Conservation (phyloP, 2,888 invertebrate genomes). For the Cryptosula pallasiana region DNA sequence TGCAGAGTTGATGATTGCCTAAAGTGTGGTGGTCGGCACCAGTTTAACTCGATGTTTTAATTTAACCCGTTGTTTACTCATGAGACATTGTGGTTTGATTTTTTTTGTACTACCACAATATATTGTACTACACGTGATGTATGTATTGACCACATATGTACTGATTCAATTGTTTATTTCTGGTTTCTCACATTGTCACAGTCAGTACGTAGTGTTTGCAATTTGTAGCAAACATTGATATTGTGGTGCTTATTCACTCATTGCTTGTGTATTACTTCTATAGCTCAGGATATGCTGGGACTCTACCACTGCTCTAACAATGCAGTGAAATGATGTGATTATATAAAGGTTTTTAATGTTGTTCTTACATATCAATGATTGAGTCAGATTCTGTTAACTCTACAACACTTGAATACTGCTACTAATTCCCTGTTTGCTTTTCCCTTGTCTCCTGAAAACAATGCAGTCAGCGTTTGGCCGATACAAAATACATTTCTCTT, state of each 20-base stretch:
- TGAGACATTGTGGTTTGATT: not conserved
- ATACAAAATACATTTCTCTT: not conserved
- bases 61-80: not conserved
- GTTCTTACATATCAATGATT: slow-evolving; percentile 24
- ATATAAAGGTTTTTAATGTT: slow-evolving; percentile 23
- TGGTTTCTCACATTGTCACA: not conserved
- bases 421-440: slow-evolving; percentile 24
- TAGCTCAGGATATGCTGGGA: slow-evolving; percentile 17
- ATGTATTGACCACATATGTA: not conserved
- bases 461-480: slow-evolving; percentile 17
- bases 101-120: not conserved
- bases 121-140: not conserved
- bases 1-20: no score
- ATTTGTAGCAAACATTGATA: slow-evolving; percentile 1
- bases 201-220: not conserved
- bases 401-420: slow-evolving; percentile 24
- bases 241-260: slow-evolving; percentile 22
- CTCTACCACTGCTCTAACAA: slow-evolving; percentile 11
- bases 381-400: slow-evolving; percentile 23
- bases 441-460: slow-evolving; percentile 21
- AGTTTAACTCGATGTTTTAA: no score
- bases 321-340: slow-evolving; percentile 24
- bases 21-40: no score
- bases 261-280: slow-evolving; percentile 21
- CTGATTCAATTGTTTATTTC: not conserved